These are phyloP conservation scores for Cygnus buccinator DNA, from an alignment of 2,113 vertebrate genomes.

Conservation along the genomic window DNA sequence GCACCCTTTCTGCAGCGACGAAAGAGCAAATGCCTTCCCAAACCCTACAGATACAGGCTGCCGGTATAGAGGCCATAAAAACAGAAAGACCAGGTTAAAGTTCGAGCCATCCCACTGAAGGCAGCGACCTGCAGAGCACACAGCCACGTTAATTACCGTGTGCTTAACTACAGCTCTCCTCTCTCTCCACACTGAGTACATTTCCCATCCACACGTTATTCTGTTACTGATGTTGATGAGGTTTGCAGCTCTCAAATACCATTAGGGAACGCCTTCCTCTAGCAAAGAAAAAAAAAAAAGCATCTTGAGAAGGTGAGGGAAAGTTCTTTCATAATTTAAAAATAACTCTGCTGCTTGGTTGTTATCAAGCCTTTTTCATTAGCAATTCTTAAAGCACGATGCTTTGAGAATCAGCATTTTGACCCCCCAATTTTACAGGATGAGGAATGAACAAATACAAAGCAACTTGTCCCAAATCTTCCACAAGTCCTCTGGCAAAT, in stretches of 20 bases:
- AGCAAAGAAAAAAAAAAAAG: not conserved
- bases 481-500: not conserved
- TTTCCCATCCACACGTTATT: not conserved
- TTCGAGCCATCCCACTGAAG: not conserved
- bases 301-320: not conserved
- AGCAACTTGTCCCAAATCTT: not conserved
- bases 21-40: not conserved
- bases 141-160: not conserved
- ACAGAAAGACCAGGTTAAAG: not conserved
- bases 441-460: not conserved
- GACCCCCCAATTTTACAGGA: not conserved
- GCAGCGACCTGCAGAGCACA: not conserved
- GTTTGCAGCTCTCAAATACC: constrained; percentile 21
- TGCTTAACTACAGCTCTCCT: not conserved
- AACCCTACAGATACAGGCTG: not conserved
- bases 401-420: not conserved
- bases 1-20: not conserved
- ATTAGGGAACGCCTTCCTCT: not conserved
- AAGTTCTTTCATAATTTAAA: constrained; percentile 5
- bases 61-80: not conserved
- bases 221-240: not conserved
- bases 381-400: not conserved
- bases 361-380: constrained; percentile 3
- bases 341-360: not conserved
- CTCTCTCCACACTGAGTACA: not conserved